A percentile compares a stretch with the other conserved stretches of the same genome.
Evolutionary conservation across 2,797 vertebrate species (phyloP).

Genomic region (Furcifer pardalis): DNA sequence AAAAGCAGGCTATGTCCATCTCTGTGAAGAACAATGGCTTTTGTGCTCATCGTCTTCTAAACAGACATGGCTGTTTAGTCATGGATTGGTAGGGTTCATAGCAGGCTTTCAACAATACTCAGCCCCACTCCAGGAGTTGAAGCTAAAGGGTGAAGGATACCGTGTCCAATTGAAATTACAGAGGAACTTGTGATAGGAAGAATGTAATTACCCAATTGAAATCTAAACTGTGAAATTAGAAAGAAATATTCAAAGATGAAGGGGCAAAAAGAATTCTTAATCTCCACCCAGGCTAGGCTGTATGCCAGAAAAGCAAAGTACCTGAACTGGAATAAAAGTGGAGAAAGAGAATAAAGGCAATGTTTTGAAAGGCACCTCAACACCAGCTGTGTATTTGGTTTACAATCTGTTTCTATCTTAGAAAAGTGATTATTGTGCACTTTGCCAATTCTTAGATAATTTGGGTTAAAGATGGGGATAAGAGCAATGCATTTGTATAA

Average conservation of each 20-base stretch:
- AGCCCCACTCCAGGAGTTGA: slow-evolving; percentile 66
- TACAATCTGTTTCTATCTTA: slow-evolving; percentile 50
- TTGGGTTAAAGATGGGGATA: slow-evolving; percentile 53
- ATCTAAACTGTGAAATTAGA: slow-evolving; percentile 75
- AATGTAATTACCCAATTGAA: slow-evolving; percentile 77
- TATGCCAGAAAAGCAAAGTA: slow-evolving; percentile 70
- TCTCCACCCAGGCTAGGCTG: slow-evolving; percentile 55
- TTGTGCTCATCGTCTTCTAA: slow-evolving; percentile 64
- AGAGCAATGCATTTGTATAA: slow-evolving; percentile 49
- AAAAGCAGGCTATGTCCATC: slow-evolving; percentile 46
- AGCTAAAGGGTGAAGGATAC: slow-evolving; percentile 71
- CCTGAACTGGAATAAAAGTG: slow-evolving; percentile 64
- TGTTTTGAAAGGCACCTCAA: slow-evolving; percentile 70
- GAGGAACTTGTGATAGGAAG: slow-evolving; percentile 73
- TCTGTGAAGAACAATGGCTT: slow-evolving; percentile 55
- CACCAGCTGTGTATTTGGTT: slow-evolving; percentile 72
- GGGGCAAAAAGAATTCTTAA: slow-evolving; percentile 65
- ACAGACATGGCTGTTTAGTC: slow-evolving; percentile 71
- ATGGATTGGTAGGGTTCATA: slow-evolving; percentile 65
- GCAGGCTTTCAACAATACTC: slow-evolving; percentile 67
- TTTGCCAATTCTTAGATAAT: slow-evolving; percentile 59
- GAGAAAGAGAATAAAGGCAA: slow-evolving; percentile 66
- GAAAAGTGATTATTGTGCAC: slow-evolving; percentile 54
- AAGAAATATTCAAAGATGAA: slow-evolving; percentile 73
- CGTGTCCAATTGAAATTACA: slow-evolving; percentile 76